Evolutionary conservation across 1,140 invertebrate genomes (phyloP), one percentile per base, ranked within the genome.

Genomic region (Trichonephila inaurata): DNA sequence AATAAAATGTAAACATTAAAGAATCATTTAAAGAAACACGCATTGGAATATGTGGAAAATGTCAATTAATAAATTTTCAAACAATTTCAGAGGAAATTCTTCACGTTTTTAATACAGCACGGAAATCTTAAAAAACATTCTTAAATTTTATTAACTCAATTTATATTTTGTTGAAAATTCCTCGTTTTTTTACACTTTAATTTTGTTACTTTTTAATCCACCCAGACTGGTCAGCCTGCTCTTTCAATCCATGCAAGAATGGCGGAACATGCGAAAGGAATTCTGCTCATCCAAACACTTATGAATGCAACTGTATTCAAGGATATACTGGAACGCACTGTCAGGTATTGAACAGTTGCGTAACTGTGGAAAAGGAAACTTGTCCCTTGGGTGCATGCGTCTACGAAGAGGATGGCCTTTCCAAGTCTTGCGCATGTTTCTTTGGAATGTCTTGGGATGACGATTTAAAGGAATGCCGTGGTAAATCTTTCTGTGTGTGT

Each of bases 391-490:
- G 90, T 6, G 10, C 18, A 28, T 92, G 90, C 12, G 14, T 40
- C 0, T 92, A 92, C 66, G n/a, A 24, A 8, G n/a, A n/a, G 28
- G 90, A 85, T 28, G 81, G 60, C 2, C 14, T 66, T 7, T 51
- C 28, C 1, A 33, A 81, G n/a, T 64, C 28, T 0, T 92, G 90
- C 16, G 8, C 40, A 28, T 92, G 90, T 33, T 92, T 85, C 62
- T 85, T 66, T 44, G 77, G 77, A 62, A 92, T 92, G 90, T 92
- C 24, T 61, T 92, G 90, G 90, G 82, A 92, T 58, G 62, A 85
- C 18, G 72, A 62, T 6, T 21, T 19, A 6, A 64, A 92, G 21
- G 81, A 92, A 85, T 92, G 90, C 19, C 64, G n/a, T 69, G 33
- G 90, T 92, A 92, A 83, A 81, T 5, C n/a, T 28, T 85, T 40